Evolutionary conservation across 2,113 vertebrate species (phyloP).

Genomic region (Phasianus colchicus): DNA sequence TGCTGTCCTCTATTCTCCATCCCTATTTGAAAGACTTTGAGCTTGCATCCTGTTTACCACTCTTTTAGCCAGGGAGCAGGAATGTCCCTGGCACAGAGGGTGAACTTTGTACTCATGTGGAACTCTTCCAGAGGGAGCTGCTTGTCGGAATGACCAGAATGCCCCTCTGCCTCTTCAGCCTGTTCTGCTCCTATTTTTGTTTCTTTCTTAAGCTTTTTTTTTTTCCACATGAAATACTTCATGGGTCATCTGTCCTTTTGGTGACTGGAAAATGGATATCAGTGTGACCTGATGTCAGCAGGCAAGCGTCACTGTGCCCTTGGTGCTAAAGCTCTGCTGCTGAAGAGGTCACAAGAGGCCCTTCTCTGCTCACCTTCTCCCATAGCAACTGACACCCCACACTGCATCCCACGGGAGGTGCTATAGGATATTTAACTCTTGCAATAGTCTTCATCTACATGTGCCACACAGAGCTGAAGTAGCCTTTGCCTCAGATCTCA

Average conservation of each 20-base stretch:
- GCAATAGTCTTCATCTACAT: accelerated
- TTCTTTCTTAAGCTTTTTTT: background rate
- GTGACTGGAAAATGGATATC: background rate
- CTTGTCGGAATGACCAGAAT: background rate
- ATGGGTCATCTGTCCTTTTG: background rate
- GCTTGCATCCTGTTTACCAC: background rate
- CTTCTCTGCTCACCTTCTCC: background rate
- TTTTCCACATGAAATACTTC: background rate
- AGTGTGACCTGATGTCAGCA: accelerated
- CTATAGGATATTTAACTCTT: accelerated
- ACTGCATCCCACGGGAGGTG: background rate
- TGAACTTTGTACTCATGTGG: background rate
- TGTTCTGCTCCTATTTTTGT: conserved; percentile 39
- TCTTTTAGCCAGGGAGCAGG: background rate
- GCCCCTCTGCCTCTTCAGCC: background rate
- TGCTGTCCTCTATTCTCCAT: background rate
- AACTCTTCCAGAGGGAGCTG: background rate
- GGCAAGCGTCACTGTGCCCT: background rate
- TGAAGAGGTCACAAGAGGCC: background rate
- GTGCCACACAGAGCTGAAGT: background rate
- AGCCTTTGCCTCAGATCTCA: background rate
- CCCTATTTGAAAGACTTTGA: background rate
- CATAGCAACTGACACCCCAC: background rate
- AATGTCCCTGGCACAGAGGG: background rate
- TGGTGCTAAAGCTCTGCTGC: background rate